Conservation (phyloP, 1,140 invertebrate species). For the Epicauta chinensis region DNA sequence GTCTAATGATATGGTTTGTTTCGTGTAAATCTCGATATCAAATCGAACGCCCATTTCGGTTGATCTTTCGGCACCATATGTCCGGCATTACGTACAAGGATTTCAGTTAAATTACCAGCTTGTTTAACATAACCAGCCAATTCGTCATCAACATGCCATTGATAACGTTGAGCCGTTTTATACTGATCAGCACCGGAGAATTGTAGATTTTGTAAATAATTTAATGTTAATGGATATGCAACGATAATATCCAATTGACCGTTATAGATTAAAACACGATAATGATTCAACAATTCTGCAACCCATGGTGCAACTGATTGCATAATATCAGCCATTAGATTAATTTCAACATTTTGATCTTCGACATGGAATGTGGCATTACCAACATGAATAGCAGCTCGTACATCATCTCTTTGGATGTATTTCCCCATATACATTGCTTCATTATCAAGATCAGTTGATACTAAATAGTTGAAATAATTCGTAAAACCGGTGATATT, state of each 20-base stretch:
- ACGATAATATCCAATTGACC: slow-evolving; percentile 83
- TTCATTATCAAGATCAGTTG: slow-evolving; percentile 39
- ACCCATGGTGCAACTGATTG: slow-evolving; percentile 73
- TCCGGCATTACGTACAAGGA: slow-evolving; percentile 69
- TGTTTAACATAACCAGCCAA: slow-evolving; percentile 68
- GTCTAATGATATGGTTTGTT: slow-evolving; percentile 47
- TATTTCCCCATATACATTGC: slow-evolving; percentile 47
- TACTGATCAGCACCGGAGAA: slow-evolving; percentile 60
- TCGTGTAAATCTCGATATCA: slow-evolving; percentile 68
- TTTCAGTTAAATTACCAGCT: slow-evolving; percentile 67
- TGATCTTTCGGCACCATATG: slow-evolving; percentile 78
- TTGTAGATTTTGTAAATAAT: slow-evolving; percentile 58
- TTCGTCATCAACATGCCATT: slow-evolving; percentile 60
- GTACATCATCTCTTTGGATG: slow-evolving; percentile 52
- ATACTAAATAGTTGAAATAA: slow-evolving; percentile 65
- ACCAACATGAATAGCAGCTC: slow-evolving; percentile 47
- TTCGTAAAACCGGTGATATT: slow-evolving; percentile 60
- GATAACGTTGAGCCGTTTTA: slow-evolving; percentile 50
- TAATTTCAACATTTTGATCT: slow-evolving; percentile 54
- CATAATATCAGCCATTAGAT: slow-evolving; percentile 75
- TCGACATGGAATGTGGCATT: slow-evolving; percentile 47
- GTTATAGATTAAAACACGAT: slow-evolving; percentile 68
- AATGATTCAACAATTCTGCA: slow-evolving; percentile 58
- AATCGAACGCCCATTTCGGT: slow-evolving; percentile 64
- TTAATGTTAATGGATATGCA: slow-evolving; percentile 69